Evolutionary conservation across 2,797 vertebrate genomes (phyloP).

Genomic region (Sphenopsis melanotis): DNA sequence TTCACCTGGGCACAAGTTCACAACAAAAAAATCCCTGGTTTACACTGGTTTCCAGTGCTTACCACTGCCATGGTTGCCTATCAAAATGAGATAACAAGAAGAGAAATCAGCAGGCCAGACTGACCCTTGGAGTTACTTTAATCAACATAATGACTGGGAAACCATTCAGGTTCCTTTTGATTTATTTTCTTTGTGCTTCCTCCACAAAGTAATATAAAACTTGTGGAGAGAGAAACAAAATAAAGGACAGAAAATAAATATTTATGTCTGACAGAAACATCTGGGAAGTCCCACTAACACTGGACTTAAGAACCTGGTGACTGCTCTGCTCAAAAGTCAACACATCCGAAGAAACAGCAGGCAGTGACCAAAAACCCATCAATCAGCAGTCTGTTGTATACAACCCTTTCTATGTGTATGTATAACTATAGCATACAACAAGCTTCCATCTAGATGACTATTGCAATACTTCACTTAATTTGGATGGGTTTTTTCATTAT

Average conservation of each 20-base stretch:
- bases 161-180: not conserved
- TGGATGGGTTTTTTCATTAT: not conserved
- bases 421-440: not conserved
- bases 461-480: not conserved
- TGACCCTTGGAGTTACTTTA: not conserved
- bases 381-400: not conserved
- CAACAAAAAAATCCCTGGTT: not conserved
- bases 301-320: not conserved
- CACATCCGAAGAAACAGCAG: not conserved
- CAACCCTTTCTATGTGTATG: not conserved
- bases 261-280: not conserved
- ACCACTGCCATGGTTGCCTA: not conserved
- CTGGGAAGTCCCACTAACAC: not conserved
- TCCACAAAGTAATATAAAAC: not conserved
- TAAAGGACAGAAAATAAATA: not conserved
- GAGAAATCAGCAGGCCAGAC: not conserved
- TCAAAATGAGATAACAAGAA: not conserved
- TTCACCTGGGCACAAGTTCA: not conserved
- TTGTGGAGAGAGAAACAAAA: not conserved
- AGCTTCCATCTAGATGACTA: not conserved
- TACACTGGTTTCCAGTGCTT: not conserved
- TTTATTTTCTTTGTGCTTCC: not conserved
- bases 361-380: fast-evolving
- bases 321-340: not conserved
- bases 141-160: not conserved